Conservation (phyloP, 2,888 invertebrate species). For the Catocala fraxini region DNA sequence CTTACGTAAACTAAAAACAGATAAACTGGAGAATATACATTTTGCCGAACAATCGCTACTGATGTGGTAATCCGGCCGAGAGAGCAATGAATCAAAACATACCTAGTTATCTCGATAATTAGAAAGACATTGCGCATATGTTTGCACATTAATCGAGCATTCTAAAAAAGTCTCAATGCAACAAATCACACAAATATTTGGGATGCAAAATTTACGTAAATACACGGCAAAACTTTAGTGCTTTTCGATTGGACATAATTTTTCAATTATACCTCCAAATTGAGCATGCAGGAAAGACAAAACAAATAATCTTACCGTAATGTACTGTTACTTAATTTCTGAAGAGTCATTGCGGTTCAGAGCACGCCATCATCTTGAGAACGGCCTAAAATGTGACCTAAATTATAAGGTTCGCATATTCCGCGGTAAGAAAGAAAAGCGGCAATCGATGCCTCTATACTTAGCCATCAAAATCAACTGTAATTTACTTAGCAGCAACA, state of each 20-base stretch:
- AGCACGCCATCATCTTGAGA: conserved; percentile 26
- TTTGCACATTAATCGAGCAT: no score
- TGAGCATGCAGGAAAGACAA: conserved; percentile 21
- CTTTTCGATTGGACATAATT: conserved; percentile 31
- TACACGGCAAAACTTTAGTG: conserved; percentile 5
- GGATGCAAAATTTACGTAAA: conserved; percentile 4
- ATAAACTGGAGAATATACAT: conserved; percentile 52
- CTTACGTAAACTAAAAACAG: conserved; percentile 55
- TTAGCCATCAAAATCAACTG: conserved; percentile 58
- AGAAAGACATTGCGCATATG: no score
- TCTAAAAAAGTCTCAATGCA: no score
- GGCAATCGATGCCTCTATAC: conserved; percentile 56
- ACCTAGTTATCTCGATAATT: no score
- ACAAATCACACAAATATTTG: no score
- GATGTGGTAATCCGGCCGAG: conserved; percentile 26
- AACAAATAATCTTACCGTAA: conserved; percentile 43
- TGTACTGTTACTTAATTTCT: conserved; percentile 50
- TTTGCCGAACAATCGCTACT: conserved; percentile 53
- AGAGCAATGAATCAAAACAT: no score
- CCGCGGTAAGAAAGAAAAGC: conserved; percentile 35
- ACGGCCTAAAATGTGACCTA: conserved; percentile 42
- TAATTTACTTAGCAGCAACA: conserved; percentile 71
- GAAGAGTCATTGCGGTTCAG: conserved; percentile 38
- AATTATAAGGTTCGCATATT: conserved; percentile 47
- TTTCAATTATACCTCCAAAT: conserved; percentile 33